phyloP scores from a whole-genome alignment of 1,140 invertebrate genomes.

The Diorhabda sublineata region DNA sequence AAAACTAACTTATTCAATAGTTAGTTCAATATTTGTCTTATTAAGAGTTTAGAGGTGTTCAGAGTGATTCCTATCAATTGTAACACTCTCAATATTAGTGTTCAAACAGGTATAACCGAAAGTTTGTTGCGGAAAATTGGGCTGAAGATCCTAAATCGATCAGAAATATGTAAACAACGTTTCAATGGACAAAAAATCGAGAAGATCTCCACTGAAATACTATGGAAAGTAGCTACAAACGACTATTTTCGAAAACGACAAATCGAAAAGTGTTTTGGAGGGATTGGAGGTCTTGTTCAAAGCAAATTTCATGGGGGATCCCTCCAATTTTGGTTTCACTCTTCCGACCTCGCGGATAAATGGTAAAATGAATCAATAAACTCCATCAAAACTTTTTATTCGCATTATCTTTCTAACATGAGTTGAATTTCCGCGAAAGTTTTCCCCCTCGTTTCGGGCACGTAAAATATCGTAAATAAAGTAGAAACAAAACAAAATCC shows the following conservation, averaged over 20 bases:
- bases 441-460: constrained; percentile 82
- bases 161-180: too few relatives aligned
- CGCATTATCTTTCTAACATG: constrained; percentile 18
- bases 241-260: neutral
- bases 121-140: too few relatives aligned
- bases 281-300: neutral
- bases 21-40: too few relatives aligned
- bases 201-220: neutral
- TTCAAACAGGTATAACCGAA: too few relatives aligned
- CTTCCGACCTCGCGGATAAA: neutral
- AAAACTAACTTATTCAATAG: too few relatives aligned
- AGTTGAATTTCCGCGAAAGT: constrained; percentile 53
- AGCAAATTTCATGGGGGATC: neutral
- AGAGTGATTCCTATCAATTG: too few relatives aligned
- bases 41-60: too few relatives aligned
- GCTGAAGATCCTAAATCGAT: too few relatives aligned
- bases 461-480: constrained; percentile 57
- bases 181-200: too few relatives aligned
- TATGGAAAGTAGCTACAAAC: neutral
- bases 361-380: neutral
- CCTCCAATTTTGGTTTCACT: neutral
- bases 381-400: neutral
- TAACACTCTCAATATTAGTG: too few relatives aligned
- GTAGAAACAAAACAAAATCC: constrained; percentile 57
- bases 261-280: neutral